These are phyloP conservation scores for Triops cancriformis DNA, from an alignment of 1,140 invertebrate genomes.

Conservation along the genomic window DNA sequence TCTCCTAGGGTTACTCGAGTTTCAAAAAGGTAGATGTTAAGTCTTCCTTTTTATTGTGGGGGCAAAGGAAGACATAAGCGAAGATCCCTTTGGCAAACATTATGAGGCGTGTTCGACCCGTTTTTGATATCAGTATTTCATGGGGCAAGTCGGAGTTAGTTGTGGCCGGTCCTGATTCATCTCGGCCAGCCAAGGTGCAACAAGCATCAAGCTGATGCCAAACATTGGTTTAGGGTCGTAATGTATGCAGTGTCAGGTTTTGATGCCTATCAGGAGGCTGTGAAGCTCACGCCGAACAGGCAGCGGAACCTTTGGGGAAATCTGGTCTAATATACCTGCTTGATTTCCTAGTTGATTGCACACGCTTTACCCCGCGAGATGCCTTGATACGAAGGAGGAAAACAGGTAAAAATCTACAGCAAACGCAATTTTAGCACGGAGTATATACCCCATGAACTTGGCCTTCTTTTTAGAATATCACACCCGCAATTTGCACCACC, in stretches of 20 bases:
- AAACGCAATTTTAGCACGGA: neutral
- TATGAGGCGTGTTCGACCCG: neutral
- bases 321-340: slow-evolving; percentile 11
- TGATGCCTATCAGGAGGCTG: slow-evolving; percentile 9
- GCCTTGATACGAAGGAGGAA: neutral
- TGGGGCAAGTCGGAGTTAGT: neutral
- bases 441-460: neutral
- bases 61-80: neutral
- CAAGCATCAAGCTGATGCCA: slow-evolving; percentile 6
- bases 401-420: neutral
- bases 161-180: neutral
- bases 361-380: neutral
- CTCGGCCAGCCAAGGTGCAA: neutral
- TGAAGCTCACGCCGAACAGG: slow-evolving; percentile 8
- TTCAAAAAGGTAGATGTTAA: neutral
- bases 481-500: slow-evolving; percentile 1
- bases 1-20: neutral
- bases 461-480: neutral
- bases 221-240: slow-evolving; percentile 13
- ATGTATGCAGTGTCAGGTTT: slow-evolving; percentile 5
- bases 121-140: neutral
- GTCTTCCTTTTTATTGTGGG: neutral
- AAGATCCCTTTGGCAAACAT: neutral
- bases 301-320: slow-evolving; percentile 12
- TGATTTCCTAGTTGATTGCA: neutral